Evolutionary conservation across 2,888 invertebrate species (phyloP), one percentile per base, ranked within the genome.

Genomic region (Enchytraeus crypticus): DNA sequence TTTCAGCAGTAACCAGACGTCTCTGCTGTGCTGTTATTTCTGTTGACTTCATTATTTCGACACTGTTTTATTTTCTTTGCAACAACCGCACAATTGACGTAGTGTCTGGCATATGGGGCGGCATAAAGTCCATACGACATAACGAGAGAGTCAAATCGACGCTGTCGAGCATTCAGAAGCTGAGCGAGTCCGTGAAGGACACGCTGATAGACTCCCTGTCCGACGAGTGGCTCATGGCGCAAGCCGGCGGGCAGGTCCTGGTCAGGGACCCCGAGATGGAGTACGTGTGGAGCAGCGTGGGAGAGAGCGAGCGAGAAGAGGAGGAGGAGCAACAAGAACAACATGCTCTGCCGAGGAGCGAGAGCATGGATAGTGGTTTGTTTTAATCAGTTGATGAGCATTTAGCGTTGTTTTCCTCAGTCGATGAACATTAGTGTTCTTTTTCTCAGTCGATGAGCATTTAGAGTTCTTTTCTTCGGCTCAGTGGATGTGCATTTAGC

Each of bases 21-120:
- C n/a, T n/a, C n/a, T n/a, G n/a, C n/a, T n/a, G n/a, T n/a, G n/a
- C n/a, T n/a, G n/a, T n/a, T n/a, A 43, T 43, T 49, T 18, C 23
- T 14, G 21, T 21, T 18, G 51, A 11, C 11, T 11, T 18, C 18
- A 11, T 18, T 49, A 18, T 49, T 54, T 23, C 32, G 27, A 2
- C 32, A 8, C 32, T 54, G 43, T 34, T 38, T 4, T 3, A 21
- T 38, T 46, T 54, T 54, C 14, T 38, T 54, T 32, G 21, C 21
- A 5, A 11, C 11, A 26, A 11, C 8, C 29, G 14, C 21, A 23
- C 29, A 27, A 21, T 53, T 53, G 21, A 23, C 14, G 11, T n/a
- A n/a, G n/a, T n/a, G n/a, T n/a, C 55, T 43, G 34, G 23, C 11
- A 23, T 60, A n/a, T 34, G 45, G 60, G 53, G 38, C 30, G 60